Evolutionary conservation across 2,888 invertebrate species (phyloP), one percentile per base, ranked within the genome.

Genomic region (Agrochola lota): DNA sequence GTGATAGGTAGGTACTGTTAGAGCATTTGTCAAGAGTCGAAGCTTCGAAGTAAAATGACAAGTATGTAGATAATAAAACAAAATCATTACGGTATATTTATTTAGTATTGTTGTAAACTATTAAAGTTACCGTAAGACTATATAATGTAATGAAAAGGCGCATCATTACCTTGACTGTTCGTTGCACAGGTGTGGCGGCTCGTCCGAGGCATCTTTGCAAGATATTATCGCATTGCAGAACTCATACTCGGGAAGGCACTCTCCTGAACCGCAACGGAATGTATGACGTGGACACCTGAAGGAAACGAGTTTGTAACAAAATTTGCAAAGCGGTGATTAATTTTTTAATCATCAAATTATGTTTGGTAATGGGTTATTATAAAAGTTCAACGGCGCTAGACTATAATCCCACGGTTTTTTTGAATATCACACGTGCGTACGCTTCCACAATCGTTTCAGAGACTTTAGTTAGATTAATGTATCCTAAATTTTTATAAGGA

Each of bases 221-320:
- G 98, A 98, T 71, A 98, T 97, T 75, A 99, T 98, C 9, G 99
- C 98, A 95, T 99, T 99, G 94, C 99, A 99, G 95, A 99, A 99
- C 94, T 98, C 98, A 92, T 98, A 99, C 91, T 98, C 99, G 0
- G 99, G 99, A 78, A 99, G 94, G 91, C 99, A 99, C 92, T 98
- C 98, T 43, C 99, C 99, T 88, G 98, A 98, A 85, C 97, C 97
- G 93, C 99, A 99, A 78, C 98, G 98, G 97, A 98, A 99, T 23
- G 99, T 98, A 88, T 98, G 98, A 57, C 97, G 97, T 35, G 99
- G 99, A 91, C 99, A 99, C 52, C 97, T 96, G 94, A 62, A 81
- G 57, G 70, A 94, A 94, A 43, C 68, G 26, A 59, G 75, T 68
- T 85, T 59, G 35, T 73, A 40, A 17, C 15, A 63, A 62, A 67